phyloP scores from a whole-genome alignment of 2,113 vertebrate species.

The Accipiter cooperii region DNA sequence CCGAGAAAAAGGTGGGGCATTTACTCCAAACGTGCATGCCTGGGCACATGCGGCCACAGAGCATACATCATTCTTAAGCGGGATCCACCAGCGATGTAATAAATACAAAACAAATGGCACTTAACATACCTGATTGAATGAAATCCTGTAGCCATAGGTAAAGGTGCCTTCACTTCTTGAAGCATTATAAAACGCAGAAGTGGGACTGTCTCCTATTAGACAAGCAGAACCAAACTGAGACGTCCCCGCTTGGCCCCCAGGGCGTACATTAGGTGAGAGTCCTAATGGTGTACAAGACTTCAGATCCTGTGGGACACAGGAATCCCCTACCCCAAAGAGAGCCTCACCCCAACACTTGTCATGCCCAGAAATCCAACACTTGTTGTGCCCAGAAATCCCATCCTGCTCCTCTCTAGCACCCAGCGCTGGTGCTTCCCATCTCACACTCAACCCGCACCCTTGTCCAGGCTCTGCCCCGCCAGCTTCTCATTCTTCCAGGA shows the following conservation, averaged over 20 bases:
- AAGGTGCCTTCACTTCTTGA: not conserved
- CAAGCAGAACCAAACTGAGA: not conserved
- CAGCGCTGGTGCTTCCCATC: not conserved
- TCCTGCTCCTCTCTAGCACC: not conserved
- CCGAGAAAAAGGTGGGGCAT: not conserved
- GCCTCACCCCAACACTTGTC: not conserved
- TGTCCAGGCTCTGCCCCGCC: not conserved
- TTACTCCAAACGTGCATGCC: accelerated
- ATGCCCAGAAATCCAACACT: not conserved
- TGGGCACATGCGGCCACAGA: not conserved
- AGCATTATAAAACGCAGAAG: not conserved
- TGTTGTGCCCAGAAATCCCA: not conserved
- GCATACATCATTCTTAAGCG: not conserved
- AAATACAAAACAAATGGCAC: not conserved
- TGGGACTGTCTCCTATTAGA: not conserved
- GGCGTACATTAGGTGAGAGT: not conserved
- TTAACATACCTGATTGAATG: not conserved
- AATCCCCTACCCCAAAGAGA: not conserved
- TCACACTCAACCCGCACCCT: not conserved
- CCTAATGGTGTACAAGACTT: not conserved
- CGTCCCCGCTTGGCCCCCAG: too few species aligned
- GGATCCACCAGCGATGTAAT: not conserved
- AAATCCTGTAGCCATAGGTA: not conserved
- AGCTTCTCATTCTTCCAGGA: not conserved
- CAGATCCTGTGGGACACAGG: not conserved